Base-by-base conservation (phyloP, 2,888 invertebrate genomes). In the Malacosoma neustria region DNA sequence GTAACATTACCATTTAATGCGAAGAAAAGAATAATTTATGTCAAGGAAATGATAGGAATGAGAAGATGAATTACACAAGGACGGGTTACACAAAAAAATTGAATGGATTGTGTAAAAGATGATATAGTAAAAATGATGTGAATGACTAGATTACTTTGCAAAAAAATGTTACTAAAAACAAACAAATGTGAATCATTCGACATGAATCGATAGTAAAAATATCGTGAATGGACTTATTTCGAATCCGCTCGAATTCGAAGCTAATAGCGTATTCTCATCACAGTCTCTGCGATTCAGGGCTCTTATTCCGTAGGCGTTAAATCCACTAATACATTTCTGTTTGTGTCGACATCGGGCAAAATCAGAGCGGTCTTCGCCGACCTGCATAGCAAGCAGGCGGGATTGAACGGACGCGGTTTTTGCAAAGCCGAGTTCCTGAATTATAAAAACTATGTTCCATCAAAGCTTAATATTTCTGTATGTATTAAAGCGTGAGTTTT, bases 301-400 rank as follows among this genome's bases (percentile, higher is more conserved):
- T 64, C 58, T 64, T 69, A 75, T 73, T 75, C 66, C 57, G 72
- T 65, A 65, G 68, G 69, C 72, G 74, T 72, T 73, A 77, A 79
- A 73, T 65, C 72, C 57, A 72, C 79, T 81, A 82, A 81, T 81
- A 82, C 76, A 81, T 84, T 81, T 80, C 70, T 62, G 63, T 61
- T 62, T 57, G 64, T 72, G 82, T 68, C 75, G 80, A 76, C 79
- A 68, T 69, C 66, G 69, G 61, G 64, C 72, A 79, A 82, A 87
- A 86, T 85, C 84, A 81, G 75, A 70, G 67, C 70, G 53, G 49
- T 45, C 52, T 43, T 58, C 55, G 67, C 61, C 65, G 74, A 57
- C 69, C 73, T 71, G 85, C 75, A 86, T 86, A 84, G 72, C 71
- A 84, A 86, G 53, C 61, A 82, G 82, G 38, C 49, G 40, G 36